Percentiles rank a stretch among this genome's conserved stretches.
Conservation (phyloP, 2,888 invertebrate species). For the Apodemia mormo region DNA sequence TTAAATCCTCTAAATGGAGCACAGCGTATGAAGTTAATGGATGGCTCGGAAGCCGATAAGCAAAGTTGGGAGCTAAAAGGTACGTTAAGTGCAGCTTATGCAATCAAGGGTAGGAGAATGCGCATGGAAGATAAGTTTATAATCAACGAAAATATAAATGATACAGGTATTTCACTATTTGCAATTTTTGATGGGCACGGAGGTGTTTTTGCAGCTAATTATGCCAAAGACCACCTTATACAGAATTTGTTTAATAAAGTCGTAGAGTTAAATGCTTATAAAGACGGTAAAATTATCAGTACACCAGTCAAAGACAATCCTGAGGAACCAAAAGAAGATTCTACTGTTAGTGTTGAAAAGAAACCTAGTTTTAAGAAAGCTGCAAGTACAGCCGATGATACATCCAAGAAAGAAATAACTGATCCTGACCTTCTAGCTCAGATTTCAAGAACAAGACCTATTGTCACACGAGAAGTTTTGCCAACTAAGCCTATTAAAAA, state of each 20-base stretch:
- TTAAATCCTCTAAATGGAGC: conserved; percentile 84
- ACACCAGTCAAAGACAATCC: conserved; percentile 55
- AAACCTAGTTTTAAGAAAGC: conserved; percentile 86
- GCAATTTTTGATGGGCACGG: conserved; percentile 98
- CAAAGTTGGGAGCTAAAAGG: conserved; percentile 89
- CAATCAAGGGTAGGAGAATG: conserved; percentile 93
- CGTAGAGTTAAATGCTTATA: conserved; percentile 86
- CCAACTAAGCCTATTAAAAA: conserved; percentile 71
- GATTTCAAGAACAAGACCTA: conserved; percentile 82
- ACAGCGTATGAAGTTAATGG: conserved; percentile 80
- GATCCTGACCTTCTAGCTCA: conserved; percentile 86
- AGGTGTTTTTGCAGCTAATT: conserved; percentile 96
- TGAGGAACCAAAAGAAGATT: conserved; percentile 69
- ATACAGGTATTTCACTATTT: conserved; percentile 92
- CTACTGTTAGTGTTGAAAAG: conserved; percentile 66
- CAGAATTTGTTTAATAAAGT: conserved; percentile 90
- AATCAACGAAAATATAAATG: conserved; percentile 91
- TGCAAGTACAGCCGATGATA: conserved; percentile 82
- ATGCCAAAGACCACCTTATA: conserved; percentile 93
- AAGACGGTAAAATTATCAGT: conserved; percentile 78
- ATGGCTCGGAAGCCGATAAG: conserved; percentile 78
- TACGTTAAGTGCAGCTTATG: conserved; percentile 91
- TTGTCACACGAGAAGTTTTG: conserved; percentile 84
- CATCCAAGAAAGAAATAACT: conserved; percentile 83
- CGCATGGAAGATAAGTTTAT: conserved; percentile 98